These are phyloP conservation scores for Drosophila rhopaloa DNA, from an alignment of 1,140 invertebrate species.

Conservation along the genomic window DNA sequence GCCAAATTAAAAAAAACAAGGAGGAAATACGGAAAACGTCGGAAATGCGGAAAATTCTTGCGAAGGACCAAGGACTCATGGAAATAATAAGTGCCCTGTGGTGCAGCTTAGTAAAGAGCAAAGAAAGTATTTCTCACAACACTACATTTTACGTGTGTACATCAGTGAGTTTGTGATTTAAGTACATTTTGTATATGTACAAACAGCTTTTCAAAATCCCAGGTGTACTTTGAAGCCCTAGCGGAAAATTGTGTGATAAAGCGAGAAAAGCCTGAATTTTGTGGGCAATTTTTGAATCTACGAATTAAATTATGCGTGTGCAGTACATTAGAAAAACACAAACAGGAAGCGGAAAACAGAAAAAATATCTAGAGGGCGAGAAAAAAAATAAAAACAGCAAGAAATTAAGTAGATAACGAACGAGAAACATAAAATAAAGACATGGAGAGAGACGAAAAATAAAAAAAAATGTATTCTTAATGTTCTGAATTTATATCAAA, in stretches of 20 bases:
- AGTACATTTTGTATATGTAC: conserved; percentile 44
- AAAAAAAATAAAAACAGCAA: neutral
- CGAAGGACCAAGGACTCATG: conserved; percentile 4
- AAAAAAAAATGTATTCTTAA: neutral
- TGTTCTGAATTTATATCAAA: neutral
- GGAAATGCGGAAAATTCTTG: conserved; percentile 7
- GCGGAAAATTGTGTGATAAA: conserved; percentile 23
- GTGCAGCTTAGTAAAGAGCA: conserved; percentile 33
- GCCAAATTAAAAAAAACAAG: neutral
- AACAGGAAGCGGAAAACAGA: conserved; percentile 8
- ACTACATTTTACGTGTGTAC: conserved; percentile 7
- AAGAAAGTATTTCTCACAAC: conserved; percentile 22
- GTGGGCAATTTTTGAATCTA: conserved; percentile 71
- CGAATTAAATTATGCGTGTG: conserved; percentile 79
- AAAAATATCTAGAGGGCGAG: neutral
- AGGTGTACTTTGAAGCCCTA: conserved; percentile 10
- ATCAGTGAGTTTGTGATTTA: conserved; percentile 27
- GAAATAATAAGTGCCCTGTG: conserved; percentile 44
- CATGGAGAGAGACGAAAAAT: neutral
- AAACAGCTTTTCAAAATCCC: conserved; percentile 43
- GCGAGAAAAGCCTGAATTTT: conserved; percentile 48
- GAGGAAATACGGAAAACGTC: neutral
- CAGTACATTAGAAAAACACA: conserved; percentile 57
- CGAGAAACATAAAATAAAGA: conserved; percentile 48
- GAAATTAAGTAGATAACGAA: conserved; percentile 72